Evolutionary conservation across 2,888 invertebrate species (phyloP), one percentile per base, ranked within the genome.

Genomic region (Rosalia funebris): DNA sequence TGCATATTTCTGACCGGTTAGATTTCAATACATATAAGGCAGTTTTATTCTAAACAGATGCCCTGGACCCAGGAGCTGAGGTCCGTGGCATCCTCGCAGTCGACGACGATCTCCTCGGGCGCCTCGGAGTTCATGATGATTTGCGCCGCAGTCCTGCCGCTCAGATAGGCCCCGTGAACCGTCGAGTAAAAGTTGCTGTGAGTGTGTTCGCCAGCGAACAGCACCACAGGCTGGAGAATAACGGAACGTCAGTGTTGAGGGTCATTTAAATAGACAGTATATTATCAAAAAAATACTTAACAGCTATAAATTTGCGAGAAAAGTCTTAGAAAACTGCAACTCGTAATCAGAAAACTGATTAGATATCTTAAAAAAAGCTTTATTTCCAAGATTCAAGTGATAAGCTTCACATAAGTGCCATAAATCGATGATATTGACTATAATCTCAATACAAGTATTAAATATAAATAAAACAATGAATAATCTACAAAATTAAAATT

Each of bases 121-220:
- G 88, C 86, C 47, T 89, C 89, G 12, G 86, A 82, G 10, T 85
- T 84, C 47, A 92, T 78, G 42, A 94, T 78, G 50, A 88, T 84
- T 78, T 92, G 90, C 37, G 94, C 93, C 32, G 92, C 92, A 12
- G 88, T 88, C 71, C 92, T 87, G 1, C 97, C 96, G 45, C 93
- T 92, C 54, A 96, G 83, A 77, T 93, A 94, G 32, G 97, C 97
- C 45, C 97, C 97, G 79, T 97, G 96, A 31, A 94, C 95, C 1
- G 96, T 97, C 46, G 96, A 96, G 82, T 96, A 97, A 81, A 95
- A 96, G 79, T 88, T 92, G 77, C 92, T 91, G 84, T 97, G 96
- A 39, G 96, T 96, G 75, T 96, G 96, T 84, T 97, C 97, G 61
- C 97, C 97, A 73, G 96, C 96, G 84, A 97, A 97, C 76, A 93